Evolutionary conservation across 2,113 vertebrate species (phyloP), one percentile per base, ranked within the genome.

Genomic region (Scytalopus superciliaris): DNA sequence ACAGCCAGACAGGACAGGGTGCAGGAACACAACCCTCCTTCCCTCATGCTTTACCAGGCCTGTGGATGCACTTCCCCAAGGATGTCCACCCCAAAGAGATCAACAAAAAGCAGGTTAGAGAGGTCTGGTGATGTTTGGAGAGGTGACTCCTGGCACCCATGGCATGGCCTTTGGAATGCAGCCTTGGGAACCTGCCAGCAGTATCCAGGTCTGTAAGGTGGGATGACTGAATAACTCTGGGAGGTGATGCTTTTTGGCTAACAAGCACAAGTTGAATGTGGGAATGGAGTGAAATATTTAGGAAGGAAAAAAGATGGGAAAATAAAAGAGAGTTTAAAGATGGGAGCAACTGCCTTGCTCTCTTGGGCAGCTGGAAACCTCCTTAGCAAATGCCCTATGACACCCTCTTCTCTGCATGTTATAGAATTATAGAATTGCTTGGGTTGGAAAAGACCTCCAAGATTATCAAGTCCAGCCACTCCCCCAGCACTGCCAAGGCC

Each of bases 391-490:
- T 21, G 23, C 18, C 12, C 42, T 49, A 9, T 17, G n/a, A 56
- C 13, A 30, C 0, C 10, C 17, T 57, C 13, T 60, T 35, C 35
- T 62, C 3, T 33, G 33, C 19, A 21, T n/a, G 8, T 37, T 37
- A 35, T 3, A 22, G 30, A 89, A 35, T 19, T 14, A 40, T 5
- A 2, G 17, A 47, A 47, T 25, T 12, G 3, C n/a, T 68, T 22
- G 15, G 19, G 30, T 47, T 75, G 47, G 14, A 68, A 55, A 83
- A 62, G 3, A 10, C 19, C 19, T n/a, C 10, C 14, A 3, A 45
- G 19, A 4, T 14, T 8, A n/a, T 18, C 0, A 0, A 75, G 7
- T 25, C 1, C 69, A 82, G 22, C n/a, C 28, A 10, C n/a, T 31
- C 23, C 28, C 33, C 33, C 60, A 59, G 27, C 33, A 9, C 33